phyloP scores from a whole-genome alignment of 2,888 invertebrate species.

The Drosophila birchii region DNA sequence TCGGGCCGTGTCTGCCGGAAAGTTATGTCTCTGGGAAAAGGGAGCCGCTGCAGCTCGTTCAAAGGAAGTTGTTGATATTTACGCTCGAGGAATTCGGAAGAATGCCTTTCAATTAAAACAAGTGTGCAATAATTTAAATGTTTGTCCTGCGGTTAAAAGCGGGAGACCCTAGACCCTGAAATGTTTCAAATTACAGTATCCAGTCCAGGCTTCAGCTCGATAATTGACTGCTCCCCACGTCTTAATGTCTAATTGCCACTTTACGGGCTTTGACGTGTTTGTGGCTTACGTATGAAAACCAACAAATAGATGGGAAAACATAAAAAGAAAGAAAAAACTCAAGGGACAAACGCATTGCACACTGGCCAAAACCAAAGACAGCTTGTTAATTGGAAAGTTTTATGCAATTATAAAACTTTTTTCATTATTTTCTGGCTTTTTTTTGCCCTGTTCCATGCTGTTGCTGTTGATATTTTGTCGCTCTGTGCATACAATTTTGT shows the following conservation, averaged over 20 bases:
- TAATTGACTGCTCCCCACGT: slow-evolving; percentile 48
- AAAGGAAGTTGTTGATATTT: slow-evolving; percentile 78
- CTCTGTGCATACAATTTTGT: slow-evolving; percentile 65
- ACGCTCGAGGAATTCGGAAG: slow-evolving; percentile 69
- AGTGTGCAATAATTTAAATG: slow-evolving; percentile 55
- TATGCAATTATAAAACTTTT: slow-evolving; percentile 80
- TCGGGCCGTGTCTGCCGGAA: slow-evolving; percentile 7
- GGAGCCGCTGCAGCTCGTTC: slow-evolving; percentile 46
- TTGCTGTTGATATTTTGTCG: slow-evolving; percentile 67
- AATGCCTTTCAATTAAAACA: slow-evolving; percentile 77
- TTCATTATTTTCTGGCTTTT: slow-evolving; percentile 75
- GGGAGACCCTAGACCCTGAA: slow-evolving; percentile 2
- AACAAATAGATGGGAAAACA: slow-evolving; percentile 1
- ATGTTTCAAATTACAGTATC: slow-evolving; percentile 21
- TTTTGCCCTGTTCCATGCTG: slow-evolving; percentile 43
- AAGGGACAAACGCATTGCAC: slow-evolving; percentile 39
- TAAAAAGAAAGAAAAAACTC: not conserved
- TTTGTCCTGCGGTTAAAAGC: slow-evolving; percentile 30
- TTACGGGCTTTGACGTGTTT: slow-evolving; percentile 37
- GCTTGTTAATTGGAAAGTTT: slow-evolving; percentile 79
- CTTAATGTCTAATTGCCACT: slow-evolving; percentile 77
- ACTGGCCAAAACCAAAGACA: slow-evolving; percentile 62
- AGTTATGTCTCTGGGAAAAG: slow-evolving; percentile 18
- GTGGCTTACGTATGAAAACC: slow-evolving; percentile 19
- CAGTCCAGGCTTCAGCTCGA: slow-evolving; percentile 11